Conservation (phyloP, 2,888 invertebrate genomes). For the Molorchus minor region DNA sequence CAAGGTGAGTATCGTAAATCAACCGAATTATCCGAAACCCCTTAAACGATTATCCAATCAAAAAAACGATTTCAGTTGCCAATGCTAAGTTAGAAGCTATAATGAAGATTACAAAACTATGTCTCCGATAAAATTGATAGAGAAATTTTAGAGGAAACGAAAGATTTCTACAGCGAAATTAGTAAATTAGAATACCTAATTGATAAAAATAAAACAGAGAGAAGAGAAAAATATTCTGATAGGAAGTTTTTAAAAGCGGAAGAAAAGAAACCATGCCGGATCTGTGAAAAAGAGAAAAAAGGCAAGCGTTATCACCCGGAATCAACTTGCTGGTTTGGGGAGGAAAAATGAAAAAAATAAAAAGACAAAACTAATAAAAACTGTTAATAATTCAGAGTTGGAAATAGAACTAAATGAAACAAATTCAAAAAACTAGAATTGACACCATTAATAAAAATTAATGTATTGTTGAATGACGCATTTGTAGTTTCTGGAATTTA, state of each 20-base stretch:
- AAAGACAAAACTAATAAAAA: too few relatives aligned
- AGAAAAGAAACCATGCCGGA: not conserved
- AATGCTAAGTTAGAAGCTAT: too few relatives aligned
- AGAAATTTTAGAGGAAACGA: not conserved
- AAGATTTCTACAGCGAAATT: not conserved
- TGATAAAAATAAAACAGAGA: not conserved
- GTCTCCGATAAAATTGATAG: not conserved
- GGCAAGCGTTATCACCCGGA: not conserved
- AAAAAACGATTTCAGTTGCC: too few relatives aligned
- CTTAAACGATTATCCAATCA: too few relatives aligned
- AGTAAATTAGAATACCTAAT: not conserved
- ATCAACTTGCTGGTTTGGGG: not conserved
- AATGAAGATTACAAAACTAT: not conserved
- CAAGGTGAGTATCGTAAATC: too few relatives aligned
- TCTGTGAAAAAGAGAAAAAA: not conserved
- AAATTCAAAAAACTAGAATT: slow-evolving; percentile 22
- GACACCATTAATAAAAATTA: slow-evolving; percentile 36
- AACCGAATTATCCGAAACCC: too few relatives aligned
- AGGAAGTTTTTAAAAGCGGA: not conserved
- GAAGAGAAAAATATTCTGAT: not conserved
- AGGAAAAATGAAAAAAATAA: not conserved
- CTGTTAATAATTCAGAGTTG: not conserved
- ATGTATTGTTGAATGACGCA: slow-evolving; percentile 28
- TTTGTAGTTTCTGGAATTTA: slow-evolving; percentile 32
- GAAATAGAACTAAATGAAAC: not conserved